Conservation (phyloP, 2,797 vertebrate genomes). For the Tadarida brasiliensis region DNA sequence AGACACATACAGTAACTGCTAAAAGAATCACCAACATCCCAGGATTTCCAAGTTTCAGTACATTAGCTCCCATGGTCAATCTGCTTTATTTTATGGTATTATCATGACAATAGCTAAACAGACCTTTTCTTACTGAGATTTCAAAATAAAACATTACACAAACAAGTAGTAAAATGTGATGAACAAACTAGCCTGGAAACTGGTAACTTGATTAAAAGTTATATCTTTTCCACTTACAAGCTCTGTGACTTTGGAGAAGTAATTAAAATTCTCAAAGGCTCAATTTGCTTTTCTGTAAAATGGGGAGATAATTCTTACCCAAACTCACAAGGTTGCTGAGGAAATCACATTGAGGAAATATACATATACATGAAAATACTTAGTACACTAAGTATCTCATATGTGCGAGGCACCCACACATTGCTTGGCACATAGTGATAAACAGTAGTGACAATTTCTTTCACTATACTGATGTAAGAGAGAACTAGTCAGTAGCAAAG, state of each 20-base stretch:
- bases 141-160: neutral
- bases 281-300: neutral
- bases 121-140: neutral
- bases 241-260: neutral
- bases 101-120: neutral
- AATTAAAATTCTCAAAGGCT: neutral
- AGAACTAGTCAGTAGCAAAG: neutral
- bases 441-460: neutral
- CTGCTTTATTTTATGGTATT: neutral
- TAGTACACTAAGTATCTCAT: neutral
- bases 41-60: neutral
- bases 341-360: neutral
- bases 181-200: neutral
- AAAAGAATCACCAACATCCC: neutral
- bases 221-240: neutral
- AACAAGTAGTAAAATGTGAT: neutral
- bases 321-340: neutral
- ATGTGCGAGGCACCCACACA: neutral
- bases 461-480: neutral
- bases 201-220: neutral
- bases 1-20: neutral
- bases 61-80: neutral
- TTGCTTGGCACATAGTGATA: neutral
- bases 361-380: neutral
- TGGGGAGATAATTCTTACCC: neutral